phyloP scores from a whole-genome alignment of 2,113 vertebrate genomes.

The Climacteris rufus region DNA sequence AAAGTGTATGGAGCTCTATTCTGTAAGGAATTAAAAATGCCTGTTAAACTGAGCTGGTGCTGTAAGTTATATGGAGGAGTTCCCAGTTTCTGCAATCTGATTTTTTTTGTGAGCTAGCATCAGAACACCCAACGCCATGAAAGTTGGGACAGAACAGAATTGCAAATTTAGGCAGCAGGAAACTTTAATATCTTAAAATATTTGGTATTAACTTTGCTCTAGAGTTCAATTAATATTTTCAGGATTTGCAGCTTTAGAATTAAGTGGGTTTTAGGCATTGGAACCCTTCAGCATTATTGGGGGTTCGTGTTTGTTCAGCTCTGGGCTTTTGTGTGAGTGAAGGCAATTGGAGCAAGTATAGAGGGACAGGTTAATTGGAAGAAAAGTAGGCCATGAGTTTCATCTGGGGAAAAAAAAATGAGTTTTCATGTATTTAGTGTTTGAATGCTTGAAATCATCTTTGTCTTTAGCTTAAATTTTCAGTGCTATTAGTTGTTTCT shows the following conservation, averaged over 20 bases:
- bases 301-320: neutral
- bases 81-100: neutral
- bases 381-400: neutral
- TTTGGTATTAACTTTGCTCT: neutral
- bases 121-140: neutral
- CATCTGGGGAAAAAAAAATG: neutral
- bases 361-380: conserved; percentile 14
- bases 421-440: neutral
- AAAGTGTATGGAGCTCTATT: neutral
- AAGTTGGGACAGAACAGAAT: neutral
- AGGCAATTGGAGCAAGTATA: neutral
- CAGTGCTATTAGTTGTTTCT: neutral
- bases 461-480: neutral
- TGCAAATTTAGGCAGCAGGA: neutral
- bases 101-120: neutral
- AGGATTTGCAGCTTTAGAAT: neutral
- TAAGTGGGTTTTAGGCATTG: neutral
- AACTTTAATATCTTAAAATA: neutral
- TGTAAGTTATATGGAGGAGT: neutral
- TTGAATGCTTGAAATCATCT: neutral
- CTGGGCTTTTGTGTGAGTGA: neutral
- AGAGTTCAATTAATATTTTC: neutral
- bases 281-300: neutral
- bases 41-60: neutral
- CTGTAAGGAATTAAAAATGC: neutral